Base-by-base conservation (phyloP, 1,140 invertebrate species). In the Cotesia chilonis region DNA sequence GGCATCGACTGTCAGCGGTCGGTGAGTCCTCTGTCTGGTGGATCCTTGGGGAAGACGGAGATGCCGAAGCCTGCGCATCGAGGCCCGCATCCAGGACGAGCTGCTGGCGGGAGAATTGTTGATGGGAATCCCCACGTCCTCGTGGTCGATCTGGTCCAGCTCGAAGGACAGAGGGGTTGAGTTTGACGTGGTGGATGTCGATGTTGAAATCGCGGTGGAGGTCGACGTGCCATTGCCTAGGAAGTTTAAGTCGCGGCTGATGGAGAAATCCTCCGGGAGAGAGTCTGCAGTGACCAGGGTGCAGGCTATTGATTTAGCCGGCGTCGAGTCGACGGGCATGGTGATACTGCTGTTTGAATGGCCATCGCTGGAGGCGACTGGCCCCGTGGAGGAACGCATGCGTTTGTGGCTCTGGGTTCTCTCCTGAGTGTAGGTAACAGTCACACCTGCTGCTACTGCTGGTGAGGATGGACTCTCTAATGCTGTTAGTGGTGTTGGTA, bases 271-370 rank as follows among this genome's bases (percentile, higher is more conserved):
- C 28, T 28, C 28, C 2, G 28, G 28, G 3, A 28, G 28, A 28
- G 28, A 2, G 28, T 28, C 28, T 3, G 28, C 1, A 28, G 28
- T 28, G 28, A 28, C 28, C 38, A 65, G 14, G 63, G 68, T 14
- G 72, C 74, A 72, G 68, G 76, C 71, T 71, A 74, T 72, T 70
- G 79, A 79, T 79, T 85, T 85, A 70, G 74, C 81, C 81, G 84
- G 81, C 80, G 77, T 82, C 80, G 77, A 80, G 75, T 76, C 80
- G 82, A 83, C 85, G 79, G 83, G 85, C 85, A 86, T 87, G 83
- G 83, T 84, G 80, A 79, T 80, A 86, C 85, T 86, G 82, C 57
- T 70, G 66, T 74, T 75, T 28, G 60, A 51, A 36, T 68, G 71
- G 12, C 60, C 68, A 63, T 55, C 17, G 4, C 38, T 20, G 7